These are phyloP conservation scores for Neuroterus valhalla DNA, from an alignment of 1,140 invertebrate genomes.

Conservation along the genomic window DNA sequence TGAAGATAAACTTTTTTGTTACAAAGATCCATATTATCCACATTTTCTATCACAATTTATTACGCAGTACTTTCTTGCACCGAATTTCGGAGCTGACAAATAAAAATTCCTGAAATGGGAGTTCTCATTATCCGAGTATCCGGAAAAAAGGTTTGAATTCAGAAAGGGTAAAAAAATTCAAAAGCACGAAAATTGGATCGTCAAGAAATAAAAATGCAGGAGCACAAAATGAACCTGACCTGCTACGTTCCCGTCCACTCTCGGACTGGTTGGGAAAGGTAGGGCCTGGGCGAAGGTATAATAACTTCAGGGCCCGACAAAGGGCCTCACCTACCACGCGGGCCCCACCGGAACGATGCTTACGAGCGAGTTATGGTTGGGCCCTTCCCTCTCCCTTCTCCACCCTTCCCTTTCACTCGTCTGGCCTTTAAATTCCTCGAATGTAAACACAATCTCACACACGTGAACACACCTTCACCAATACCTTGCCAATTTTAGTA, in stretches of 20 bases:
- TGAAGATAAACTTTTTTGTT: too few species aligned
- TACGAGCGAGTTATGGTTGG: conserved; percentile 2
- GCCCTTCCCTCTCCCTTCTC: neutral
- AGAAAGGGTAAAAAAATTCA: conserved; percentile 47
- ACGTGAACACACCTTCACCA: neutral
- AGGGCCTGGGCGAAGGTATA: neutral
- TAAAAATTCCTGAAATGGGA: too few species aligned
- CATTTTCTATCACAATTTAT: too few species aligned
- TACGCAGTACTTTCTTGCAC: too few species aligned
- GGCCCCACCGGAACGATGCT: conserved; percentile 21
- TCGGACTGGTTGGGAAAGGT: conserved; percentile 5
- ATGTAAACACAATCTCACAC: conserved; percentile 8
- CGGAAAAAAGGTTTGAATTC: too few species aligned
- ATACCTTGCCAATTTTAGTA: neutral
- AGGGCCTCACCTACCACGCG: conserved; percentile 12
- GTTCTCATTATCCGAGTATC: too few species aligned
- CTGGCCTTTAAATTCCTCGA: conserved; percentile 1
- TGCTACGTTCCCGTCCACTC: conserved; percentile 6
- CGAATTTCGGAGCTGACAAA: too few species aligned
- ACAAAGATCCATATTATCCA: too few species aligned
- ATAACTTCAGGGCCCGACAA: conserved; percentile 6
- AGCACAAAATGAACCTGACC: conserved; percentile 18
- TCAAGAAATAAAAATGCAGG: conserved; percentile 28
- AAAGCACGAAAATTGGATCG: conserved; percentile 34
- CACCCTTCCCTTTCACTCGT: neutral